Base-by-base conservation (phyloP, 1,140 invertebrate genomes). In the Zaprionus taronus region DNA sequence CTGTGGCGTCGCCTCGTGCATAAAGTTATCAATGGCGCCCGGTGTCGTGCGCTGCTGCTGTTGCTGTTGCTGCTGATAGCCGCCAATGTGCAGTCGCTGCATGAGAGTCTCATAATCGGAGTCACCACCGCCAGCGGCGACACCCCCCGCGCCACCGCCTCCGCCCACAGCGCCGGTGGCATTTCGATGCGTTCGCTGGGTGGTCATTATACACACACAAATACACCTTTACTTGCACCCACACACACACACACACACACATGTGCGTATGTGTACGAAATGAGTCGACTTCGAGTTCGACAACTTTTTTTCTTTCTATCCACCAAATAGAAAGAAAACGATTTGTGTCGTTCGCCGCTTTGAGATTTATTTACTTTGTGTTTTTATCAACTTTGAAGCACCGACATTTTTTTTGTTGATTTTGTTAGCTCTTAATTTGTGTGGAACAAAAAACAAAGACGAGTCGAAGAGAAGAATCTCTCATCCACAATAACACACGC, bases 91-190 rank as follows among this genome's bases (percentile, higher is more conserved):
- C 6, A 92, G 65, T 5, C 91, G 85, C 79, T 92, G 91, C 91
- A 92, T 92, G 6, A 92, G 71, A n/a, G 77, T 77, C 58, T 92
- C 91, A 51, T 92, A 92, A 47, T 91, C 90, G 2, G 85, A 81
- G 9, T 92, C 90, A 53, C 47, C 90, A 53, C 47, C 69, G 51
- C 51, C 60, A 31, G 49, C 51, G 5, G 56, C 58, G 11, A 28
- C 62, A 15, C 20, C 51, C n/a, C 26, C 51, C 24, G 15, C 61
- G 4, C n/a, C 49, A 4, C 26, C 51, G 6, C 51, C 51, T 17
- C 55, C 67, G 28, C 51, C 57, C 58, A 55, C 38, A 14, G 74
- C 49, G 17, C 58, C 67, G 67, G 28, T 74, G 36, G 85, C 71
- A 85, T 81, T 89, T 75, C 85, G 70, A 55, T 87, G 81, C 28